These are phyloP conservation scores for Orthonevra nobilis DNA, from an alignment of 2,888 invertebrate genomes.

Conservation along the genomic window DNA sequence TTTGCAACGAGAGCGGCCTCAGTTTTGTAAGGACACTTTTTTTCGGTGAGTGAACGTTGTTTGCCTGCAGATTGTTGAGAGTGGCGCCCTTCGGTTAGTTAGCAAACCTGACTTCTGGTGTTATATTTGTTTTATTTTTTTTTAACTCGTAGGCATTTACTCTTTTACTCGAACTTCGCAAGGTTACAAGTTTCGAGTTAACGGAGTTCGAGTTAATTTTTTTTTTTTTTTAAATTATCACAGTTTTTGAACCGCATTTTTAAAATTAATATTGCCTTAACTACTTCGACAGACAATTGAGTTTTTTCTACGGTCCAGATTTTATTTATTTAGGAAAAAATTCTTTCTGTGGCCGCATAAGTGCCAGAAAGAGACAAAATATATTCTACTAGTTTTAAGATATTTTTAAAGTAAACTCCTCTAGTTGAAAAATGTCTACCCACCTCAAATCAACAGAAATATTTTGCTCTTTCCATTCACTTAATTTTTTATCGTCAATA, in stretches of 20 bases:
- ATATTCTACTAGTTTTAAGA: constrained; percentile 11
- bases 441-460: neutral
- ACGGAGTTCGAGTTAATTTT: too few relatives aligned
- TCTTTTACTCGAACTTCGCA: too few relatives aligned
- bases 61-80: too few relatives aligned
- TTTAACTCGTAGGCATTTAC: too few relatives aligned
- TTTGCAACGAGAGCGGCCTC: too few relatives aligned
- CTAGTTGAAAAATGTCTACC: constrained; percentile 13
- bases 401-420: constrained; percentile 3
- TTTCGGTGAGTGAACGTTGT: too few relatives aligned
- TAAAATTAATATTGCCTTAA: constrained; percentile 15
- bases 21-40: too few relatives aligned
- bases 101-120: too few relatives aligned
- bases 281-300: constrained; percentile 14
- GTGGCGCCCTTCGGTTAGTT: too few relatives aligned
- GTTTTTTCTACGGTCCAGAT: constrained; percentile 20
- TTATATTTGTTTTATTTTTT: too few relatives aligned
- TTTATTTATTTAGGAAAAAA: constrained; percentile 17
- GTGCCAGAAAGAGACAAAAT: constrained; percentile 12
- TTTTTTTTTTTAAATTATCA: neutral
- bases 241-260: constrained; percentile 18
- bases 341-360: constrained; percentile 18
- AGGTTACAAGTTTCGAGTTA: too few relatives aligned
- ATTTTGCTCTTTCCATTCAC: constrained; percentile 11
- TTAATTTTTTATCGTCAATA: neutral